Percentiles rank a stretch among this genome's conserved stretches.
Evolutionary conservation across 1,140 invertebrate species (phyloP).

Genomic region (Apocrypta bakeri): DNA sequence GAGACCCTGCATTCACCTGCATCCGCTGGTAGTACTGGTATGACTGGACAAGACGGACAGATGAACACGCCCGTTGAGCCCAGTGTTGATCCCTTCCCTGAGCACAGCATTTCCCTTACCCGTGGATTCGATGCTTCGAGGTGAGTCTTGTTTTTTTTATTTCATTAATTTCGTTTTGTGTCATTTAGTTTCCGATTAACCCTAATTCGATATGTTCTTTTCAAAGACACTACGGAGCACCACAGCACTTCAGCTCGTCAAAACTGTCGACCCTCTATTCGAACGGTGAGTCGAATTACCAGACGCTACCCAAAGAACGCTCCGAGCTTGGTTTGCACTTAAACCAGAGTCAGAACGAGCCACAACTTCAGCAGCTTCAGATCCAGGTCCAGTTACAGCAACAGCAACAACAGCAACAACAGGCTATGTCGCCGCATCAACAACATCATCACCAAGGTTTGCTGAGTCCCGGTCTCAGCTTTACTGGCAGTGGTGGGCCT

Average conservation of each 20-base stretch:
- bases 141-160: slow-evolving; percentile 53
- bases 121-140: slow-evolving; percentile 72
- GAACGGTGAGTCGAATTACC: slow-evolving; percentile 66
- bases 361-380: slow-evolving; percentile 81
- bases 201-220: neutral
- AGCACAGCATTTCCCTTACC: slow-evolving; percentile 75
- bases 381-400: slow-evolving; percentile 80
- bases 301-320: slow-evolving; percentile 71
- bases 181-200: no score
- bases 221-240: slow-evolving; percentile 67
- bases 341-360: slow-evolving; percentile 69
- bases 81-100: slow-evolving; percentile 81
- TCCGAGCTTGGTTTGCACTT: slow-evolving; percentile 71
- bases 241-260: slow-evolving; percentile 65
- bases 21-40: slow-evolving; percentile 72
- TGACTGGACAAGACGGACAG: slow-evolving; percentile 77
- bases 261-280: slow-evolving; percentile 66
- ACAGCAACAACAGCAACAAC: slow-evolving; percentile 76
- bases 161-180: no score
- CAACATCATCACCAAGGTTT: slow-evolving; percentile 78
- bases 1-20: slow-evolving; percentile 73
- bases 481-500: slow-evolving; percentile 76
- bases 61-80: slow-evolving; percentile 80
- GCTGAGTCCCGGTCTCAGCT: slow-evolving; percentile 82
- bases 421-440: slow-evolving; percentile 69